Conservation (phyloP, 2,113 vertebrate genomes). For the Dromaius novaehollandiae region DNA sequence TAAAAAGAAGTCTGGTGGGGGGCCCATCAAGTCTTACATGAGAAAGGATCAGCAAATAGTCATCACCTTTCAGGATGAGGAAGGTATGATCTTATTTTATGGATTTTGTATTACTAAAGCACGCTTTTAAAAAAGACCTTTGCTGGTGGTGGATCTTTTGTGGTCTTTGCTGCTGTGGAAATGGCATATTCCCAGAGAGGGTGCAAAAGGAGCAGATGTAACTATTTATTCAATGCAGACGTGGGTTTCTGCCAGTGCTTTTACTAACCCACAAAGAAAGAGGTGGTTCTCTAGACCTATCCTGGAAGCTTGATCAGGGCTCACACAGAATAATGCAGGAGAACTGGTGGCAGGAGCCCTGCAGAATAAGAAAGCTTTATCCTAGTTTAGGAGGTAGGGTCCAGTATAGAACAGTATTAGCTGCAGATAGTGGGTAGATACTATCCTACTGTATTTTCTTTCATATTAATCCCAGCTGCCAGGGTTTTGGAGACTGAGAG, state of each 20-base stretch:
- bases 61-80: constrained; percentile 50
- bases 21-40: background rate
- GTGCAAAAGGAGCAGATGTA: background rate
- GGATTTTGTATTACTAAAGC: background rate
- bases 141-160: background rate
- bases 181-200: background rate
- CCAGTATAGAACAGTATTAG: background rate
- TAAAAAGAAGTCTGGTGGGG: constrained; percentile 62
- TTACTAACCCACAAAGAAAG: background rate
- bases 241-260: background rate
- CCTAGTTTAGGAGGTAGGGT: background rate
- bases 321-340: background rate
- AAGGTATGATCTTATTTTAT: background rate
- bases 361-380: background rate
- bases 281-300: background rate
- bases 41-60: constrained; percentile 25
- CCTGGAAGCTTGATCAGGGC: background rate
- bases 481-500: background rate
- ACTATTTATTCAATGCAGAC: background rate
- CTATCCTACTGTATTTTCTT: background rate
- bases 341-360: background rate
- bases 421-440: background rate
- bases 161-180: background rate
- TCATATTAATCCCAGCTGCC: background rate
- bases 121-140: background rate